Base-by-base conservation (phyloP, 2,113 vertebrate genomes). In the Boleophthalmus pectinirostris region DNA sequence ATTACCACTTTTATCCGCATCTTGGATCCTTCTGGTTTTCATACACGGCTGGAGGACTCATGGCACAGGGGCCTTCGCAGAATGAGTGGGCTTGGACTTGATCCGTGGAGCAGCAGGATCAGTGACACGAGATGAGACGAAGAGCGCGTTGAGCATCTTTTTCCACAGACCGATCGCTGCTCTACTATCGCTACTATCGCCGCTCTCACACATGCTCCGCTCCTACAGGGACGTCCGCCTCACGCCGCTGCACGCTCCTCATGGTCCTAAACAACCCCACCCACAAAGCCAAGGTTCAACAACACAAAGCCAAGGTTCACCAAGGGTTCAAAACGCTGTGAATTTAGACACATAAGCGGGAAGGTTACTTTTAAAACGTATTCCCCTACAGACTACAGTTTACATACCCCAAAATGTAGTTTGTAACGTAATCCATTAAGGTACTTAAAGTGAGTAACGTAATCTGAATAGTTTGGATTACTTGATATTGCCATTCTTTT, bases 1-100 rank as follows among this genome's bases (percentile, higher is more conserved):
- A 66, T 85, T 88, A 93, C 91, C 90, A 89, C 66, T 85, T 79
- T 88, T 12, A 82, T 86, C 89, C 87, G 90, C 90, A 92, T 92
- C 77, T 87, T 88, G 68, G 73, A 70, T 77, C 70, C 53, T 72
- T 47, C 43, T 73, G 65, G 68, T 53, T 72, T 78, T 69, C 79
- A 47, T 9, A 23, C 15, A 46, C 69, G 46, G 16, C 69, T 49
- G 54, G 5, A 51, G 14, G 51, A 68, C 78, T 87, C 87, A 88
- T 84, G 69, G 24, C 72, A 73, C 5, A 51, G 35, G 46, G 43
- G 61, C 56, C 78, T 45, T 1, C 33, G 73, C 73, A 46, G 25
- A 20, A 56, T 35, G 72, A 51, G 47, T 43, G 74, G 49, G 47
- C 69, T 60, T 47, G 68, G 53, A 68, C 21, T 66, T 78, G 77